Conservation (phyloP, 2,797 vertebrate genomes). For the Selene dorsalis region DNA sequence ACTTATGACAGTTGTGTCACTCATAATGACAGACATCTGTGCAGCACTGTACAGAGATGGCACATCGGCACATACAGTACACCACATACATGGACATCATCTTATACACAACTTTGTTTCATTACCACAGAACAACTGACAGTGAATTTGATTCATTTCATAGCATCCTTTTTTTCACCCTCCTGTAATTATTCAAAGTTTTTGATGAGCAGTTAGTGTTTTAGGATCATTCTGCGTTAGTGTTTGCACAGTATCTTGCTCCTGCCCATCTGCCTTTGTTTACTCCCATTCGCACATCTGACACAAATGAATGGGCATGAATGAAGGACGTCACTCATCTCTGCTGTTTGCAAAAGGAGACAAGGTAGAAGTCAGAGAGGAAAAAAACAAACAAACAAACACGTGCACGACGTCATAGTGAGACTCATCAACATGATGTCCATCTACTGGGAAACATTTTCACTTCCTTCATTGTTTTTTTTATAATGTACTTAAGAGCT, state of each 20-base stretch:
- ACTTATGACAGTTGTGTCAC: slow-evolving; percentile 31
- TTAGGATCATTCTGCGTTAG: slow-evolving; percentile 1
- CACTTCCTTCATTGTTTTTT: neutral
- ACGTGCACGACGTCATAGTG: neutral
- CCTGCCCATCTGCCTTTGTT: slow-evolving; percentile 18
- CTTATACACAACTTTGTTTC: slow-evolving; percentile 22
- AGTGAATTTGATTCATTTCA: slow-evolving; percentile 21
- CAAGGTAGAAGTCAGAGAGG: neutral
- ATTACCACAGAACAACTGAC: slow-evolving; percentile 28
- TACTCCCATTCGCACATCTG: slow-evolving; percentile 15
- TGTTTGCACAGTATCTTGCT: neutral
- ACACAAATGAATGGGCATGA: slow-evolving; percentile 7
- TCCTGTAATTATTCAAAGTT: neutral
- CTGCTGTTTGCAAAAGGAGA: slow-evolving; percentile 13
- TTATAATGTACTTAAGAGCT: slow-evolving; percentile 23
- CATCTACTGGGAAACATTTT: neutral
- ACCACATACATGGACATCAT: slow-evolving; percentile 33
- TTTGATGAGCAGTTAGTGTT: neutral
- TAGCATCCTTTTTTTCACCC: neutral
- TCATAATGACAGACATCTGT: slow-evolving; percentile 35
- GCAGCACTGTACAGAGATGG: slow-evolving; percentile 42
- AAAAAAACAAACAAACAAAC: slow-evolving; percentile 4
- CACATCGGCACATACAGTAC: slow-evolving; percentile 37
- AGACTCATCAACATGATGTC: neutral
- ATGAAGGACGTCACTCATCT: neutral